These are phyloP conservation scores for Drosophila nebulosa DNA, from an alignment of 1,140 invertebrate genomes.

Conservation along the genomic window DNA sequence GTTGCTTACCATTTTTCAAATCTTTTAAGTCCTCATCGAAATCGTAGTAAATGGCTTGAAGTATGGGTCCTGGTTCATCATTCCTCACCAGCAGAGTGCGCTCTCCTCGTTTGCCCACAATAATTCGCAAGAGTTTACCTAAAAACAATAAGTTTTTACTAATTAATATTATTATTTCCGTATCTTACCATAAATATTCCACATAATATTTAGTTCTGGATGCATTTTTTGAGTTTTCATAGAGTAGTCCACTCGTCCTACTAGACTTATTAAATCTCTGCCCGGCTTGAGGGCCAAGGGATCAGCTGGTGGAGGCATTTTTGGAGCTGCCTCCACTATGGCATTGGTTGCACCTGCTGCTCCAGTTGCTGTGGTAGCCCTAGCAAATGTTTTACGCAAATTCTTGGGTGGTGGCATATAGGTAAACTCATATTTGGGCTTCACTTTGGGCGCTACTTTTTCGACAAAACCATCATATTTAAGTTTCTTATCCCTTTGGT, in stretches of 20 bases:
- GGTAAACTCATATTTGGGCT: slow-evolving; percentile 42
- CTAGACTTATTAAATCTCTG: slow-evolving; percentile 38
- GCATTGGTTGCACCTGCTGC: background rate
- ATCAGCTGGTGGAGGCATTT: background rate
- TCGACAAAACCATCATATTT: slow-evolving; percentile 56
- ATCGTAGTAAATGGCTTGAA: slow-evolving; percentile 68
- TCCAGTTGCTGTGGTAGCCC: background rate
- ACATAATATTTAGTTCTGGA: slow-evolving; percentile 57
- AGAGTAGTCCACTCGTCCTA: slow-evolving; percentile 65
- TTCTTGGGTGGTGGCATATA: slow-evolving; percentile 33
- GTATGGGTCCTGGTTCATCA: slow-evolving; percentile 50
- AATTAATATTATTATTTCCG: background rate
- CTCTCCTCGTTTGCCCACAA: slow-evolving; percentile 55
- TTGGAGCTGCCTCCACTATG: slow-evolving; percentile 17
- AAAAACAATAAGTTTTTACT: background rate
- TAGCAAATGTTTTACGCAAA: background rate
- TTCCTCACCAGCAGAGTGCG: slow-evolving; percentile 56
- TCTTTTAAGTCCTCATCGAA: slow-evolving; percentile 41
- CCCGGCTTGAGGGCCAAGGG: slow-evolving; percentile 32
- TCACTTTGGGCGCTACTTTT: slow-evolving; percentile 4
- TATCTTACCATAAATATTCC: slow-evolving; percentile 66
- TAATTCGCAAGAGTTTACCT: slow-evolving; percentile 64
- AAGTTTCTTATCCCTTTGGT: slow-evolving; percentile 49
- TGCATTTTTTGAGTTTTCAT: slow-evolving; percentile 60
- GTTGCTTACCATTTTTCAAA: slow-evolving; percentile 30